These are phyloP conservation scores for Graphium colonna DNA, from an alignment of 2,888 invertebrate species.

Conservation along the genomic window DNA sequence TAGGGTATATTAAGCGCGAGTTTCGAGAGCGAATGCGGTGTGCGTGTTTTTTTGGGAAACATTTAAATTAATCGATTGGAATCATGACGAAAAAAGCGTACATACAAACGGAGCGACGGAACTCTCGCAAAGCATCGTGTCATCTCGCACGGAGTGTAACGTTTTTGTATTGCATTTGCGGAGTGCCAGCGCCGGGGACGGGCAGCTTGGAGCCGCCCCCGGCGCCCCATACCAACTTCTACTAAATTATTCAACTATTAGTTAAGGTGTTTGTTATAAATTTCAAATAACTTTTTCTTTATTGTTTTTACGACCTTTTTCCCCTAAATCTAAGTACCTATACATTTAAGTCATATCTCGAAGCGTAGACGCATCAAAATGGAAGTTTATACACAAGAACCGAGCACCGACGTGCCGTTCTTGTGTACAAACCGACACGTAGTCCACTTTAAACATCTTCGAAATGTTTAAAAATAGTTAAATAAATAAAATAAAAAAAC, in stretches of 20 bases:
- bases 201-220: constrained; percentile 43
- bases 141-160: constrained; percentile 77
- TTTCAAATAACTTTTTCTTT: constrained; percentile 72
- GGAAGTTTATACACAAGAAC: constrained; percentile 63
- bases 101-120: too few species aligned
- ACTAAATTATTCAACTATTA: constrained; percentile 77
- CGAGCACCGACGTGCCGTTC: constrained; percentile 44
- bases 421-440: constrained; percentile 64
- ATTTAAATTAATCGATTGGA: background rate
- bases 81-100: constrained; percentile 44
- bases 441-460: constrained; percentile 76
- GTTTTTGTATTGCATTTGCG: constrained; percentile 76
- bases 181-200: constrained; percentile 42
- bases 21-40: constrained; percentile 77
- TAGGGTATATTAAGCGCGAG: constrained; percentile 77
- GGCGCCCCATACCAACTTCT: constrained; percentile 44
- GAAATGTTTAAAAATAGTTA: constrained; percentile 63
- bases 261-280: constrained; percentile 80
- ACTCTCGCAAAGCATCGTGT: constrained; percentile 76
- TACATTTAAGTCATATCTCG: constrained; percentile 79
- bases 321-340: constrained; percentile 69
- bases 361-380: constrained; percentile 72
- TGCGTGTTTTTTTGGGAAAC: constrained; percentile 69
- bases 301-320: constrained; percentile 75
- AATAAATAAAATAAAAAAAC: constrained; percentile 56